Percentiles rank a stretch among this genome's conserved stretches.
Evolutionary conservation across 2,888 invertebrate genomes (phyloP).

Genomic region (Melitaea athalia): DNA sequence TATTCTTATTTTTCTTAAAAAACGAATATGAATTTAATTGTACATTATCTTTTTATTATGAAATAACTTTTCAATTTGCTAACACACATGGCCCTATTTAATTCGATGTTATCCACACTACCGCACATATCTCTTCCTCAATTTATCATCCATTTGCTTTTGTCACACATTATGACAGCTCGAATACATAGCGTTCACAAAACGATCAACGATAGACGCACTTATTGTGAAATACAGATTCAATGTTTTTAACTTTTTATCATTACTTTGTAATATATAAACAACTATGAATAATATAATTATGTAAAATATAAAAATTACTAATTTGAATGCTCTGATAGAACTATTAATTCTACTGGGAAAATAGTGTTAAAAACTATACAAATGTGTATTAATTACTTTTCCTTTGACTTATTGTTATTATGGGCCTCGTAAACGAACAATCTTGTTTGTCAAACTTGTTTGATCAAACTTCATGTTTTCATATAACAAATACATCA

Average conservation of each 20-base stretch:
- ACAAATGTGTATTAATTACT: too few species aligned
- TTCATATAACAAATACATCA: too few species aligned
- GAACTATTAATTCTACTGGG: too few species aligned
- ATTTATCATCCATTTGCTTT: constrained; percentile 46
- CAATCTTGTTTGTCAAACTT: too few species aligned
- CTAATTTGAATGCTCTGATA: too few species aligned
- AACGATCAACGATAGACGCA: constrained; percentile 20
- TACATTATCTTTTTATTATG: not conserved
- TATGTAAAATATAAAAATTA: too few species aligned
- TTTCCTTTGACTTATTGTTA: too few species aligned
- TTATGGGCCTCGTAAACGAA: too few species aligned
- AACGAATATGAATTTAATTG: not conserved
- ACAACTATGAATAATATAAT: not conserved
- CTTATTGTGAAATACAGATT: constrained; percentile 15
- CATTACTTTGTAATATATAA: not conserved
- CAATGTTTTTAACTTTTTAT: not conserved
- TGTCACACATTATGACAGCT: constrained; percentile 33
- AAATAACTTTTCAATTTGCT: not conserved
- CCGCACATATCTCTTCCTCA: constrained; percentile 44
- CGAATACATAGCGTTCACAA: constrained; percentile 24
- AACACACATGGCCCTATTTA: constrained; percentile 23
- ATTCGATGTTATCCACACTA: constrained; percentile 4
- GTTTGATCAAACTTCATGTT: too few species aligned
- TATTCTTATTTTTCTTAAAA: too few species aligned
- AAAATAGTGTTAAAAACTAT: too few species aligned